Evolutionary conservation across 1,140 invertebrate species (phyloP), one percentile per base, ranked within the genome.

Genomic region (Potamilus streckersoni): DNA sequence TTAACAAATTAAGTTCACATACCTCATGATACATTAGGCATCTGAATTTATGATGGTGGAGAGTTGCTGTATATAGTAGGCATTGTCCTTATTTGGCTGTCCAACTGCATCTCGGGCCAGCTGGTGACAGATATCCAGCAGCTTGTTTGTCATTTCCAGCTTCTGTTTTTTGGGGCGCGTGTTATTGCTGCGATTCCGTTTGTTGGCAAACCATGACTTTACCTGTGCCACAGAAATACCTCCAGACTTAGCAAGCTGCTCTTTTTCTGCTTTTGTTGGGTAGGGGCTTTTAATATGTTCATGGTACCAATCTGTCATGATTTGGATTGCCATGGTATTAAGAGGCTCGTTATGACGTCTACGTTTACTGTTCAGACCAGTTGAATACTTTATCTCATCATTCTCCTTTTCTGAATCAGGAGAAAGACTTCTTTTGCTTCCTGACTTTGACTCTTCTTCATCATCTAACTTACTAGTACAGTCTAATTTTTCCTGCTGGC

Each of bases 171-270:
- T 89, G 20, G 88, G 88, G 27, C 85, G 83, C 11, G 88, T 89
- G 78, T 88, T 89, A 73, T 87, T 83, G 68, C 82, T 86, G 31
- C 88, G 81, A 72, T 88, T 89, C 58, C 88, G 80, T 77, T 88
- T 87, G 76, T 89, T 89, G 6, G 87, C 85, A 74, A 88, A 89
- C 88, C 88, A 89, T 4, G 86, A 87, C 74, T 87, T 88, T 17
- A 89, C 88, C 77, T 88, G 84, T 49, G 82, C 81, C 0, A 86
- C 76, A 38, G 80, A 84, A 55, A 89, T 85, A 58, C 85, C 81
- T 59, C 87, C 88, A 31, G 81, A 66, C 38, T 69, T 79, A 2
- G 88, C 87, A 77, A 89, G 80, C 4, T 71, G 55, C 67, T 86
- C 84, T 66, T 87, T 87, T 27, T 89, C 85, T 2, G 80, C 82